A percentile compares a stretch with the other conserved stretches of the same genome.
Evolutionary conservation across 1,140 invertebrate species (phyloP).

Genomic region (Leguminivora glycinivorella): DNA sequence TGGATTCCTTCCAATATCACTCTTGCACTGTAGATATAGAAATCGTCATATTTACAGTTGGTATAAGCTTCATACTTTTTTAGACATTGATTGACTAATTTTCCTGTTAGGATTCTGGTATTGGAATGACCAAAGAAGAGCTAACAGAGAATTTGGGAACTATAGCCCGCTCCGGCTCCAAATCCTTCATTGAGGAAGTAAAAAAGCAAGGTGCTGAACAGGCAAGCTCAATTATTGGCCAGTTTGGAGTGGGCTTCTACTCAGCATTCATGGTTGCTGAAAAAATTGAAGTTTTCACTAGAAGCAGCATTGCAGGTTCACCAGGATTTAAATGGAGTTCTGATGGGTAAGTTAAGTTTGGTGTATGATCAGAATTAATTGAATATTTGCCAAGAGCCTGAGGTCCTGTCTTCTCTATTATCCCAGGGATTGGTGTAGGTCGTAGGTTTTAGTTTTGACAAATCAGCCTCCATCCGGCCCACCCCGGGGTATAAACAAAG

Average conservation of each 20-base stretch:
- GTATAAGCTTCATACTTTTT: too few species aligned
- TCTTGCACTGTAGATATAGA: too few species aligned
- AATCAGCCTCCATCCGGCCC: too few species aligned
- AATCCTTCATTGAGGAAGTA: slow-evolving; percentile 94
- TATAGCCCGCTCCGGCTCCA: slow-evolving; percentile 97
- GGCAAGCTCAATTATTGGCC: slow-evolving; percentile 94
- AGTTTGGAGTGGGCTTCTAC: slow-evolving; percentile 99
- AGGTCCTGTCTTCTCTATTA: too few species aligned
- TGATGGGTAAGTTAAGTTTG: slow-evolving; percentile 85
- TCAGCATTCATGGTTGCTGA: slow-evolving; percentile 98
- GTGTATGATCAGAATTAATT: background rate
- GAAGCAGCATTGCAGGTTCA: slow-evolving; percentile 81
- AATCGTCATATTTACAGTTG: too few species aligned
- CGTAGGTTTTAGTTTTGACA: too few species aligned
- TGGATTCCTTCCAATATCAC: too few species aligned
- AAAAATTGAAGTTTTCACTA: slow-evolving; percentile 94
- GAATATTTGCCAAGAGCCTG: too few species aligned
- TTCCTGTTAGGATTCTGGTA: slow-evolving; percentile 90
- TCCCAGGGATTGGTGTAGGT: too few species aligned
- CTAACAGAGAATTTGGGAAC: slow-evolving; percentile 95
- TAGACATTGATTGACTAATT: too few species aligned
- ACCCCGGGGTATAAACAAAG: too few species aligned
- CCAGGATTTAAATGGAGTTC: slow-evolving; percentile 91
- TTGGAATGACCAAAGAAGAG: slow-evolving; percentile 97
- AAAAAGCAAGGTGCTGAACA: slow-evolving; percentile 83